phyloP scores from a whole-genome alignment of 2,888 invertebrate genomes.

The Listrodromus nycthemerus region DNA sequence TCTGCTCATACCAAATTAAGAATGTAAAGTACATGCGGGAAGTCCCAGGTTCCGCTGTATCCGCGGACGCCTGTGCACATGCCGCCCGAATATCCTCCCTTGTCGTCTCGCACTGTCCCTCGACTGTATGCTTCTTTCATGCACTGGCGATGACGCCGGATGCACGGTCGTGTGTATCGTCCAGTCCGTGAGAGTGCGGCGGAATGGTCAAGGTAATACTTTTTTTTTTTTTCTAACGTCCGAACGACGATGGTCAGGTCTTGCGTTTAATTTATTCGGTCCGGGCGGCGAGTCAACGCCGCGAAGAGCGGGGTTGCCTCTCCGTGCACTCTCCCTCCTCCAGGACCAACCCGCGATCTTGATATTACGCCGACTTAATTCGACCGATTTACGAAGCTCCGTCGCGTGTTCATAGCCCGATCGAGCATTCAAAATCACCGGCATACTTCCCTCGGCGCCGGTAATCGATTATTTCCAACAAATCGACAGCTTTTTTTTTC shows the following conservation, averaged over 20 bases:
- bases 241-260: constrained; percentile 77
- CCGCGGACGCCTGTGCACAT: constrained; percentile 72
- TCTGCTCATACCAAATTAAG: constrained; percentile 82
- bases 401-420: constrained; percentile 58
- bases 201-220: constrained; percentile 46
- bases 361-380: constrained; percentile 75
- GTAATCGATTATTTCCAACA: constrained; percentile 32
- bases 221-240: constrained; percentile 77
- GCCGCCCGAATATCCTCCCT: constrained; percentile 60
- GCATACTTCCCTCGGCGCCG: constrained; percentile 21
- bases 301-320: constrained; percentile 49
- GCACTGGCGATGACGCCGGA: constrained; percentile 63
- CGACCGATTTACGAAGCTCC: constrained; percentile 68
- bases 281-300: constrained; percentile 70
- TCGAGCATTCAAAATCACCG: constrained; percentile 46
- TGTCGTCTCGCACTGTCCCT: constrained; percentile 15
- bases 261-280: constrained; percentile 77
- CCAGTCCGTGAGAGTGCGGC: constrained; percentile 17
- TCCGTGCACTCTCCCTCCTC: constrained; percentile 20
- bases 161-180: constrained; percentile 37
- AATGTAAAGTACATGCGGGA: constrained; percentile 81
- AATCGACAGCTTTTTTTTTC: not conserved
- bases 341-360: constrained; percentile 54
- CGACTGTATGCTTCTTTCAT: constrained; percentile 54
- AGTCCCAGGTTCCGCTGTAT: constrained; percentile 48